phyloP scores from a whole-genome alignment of 1,140 invertebrate genomes.

The Aphidius ervi region DNA sequence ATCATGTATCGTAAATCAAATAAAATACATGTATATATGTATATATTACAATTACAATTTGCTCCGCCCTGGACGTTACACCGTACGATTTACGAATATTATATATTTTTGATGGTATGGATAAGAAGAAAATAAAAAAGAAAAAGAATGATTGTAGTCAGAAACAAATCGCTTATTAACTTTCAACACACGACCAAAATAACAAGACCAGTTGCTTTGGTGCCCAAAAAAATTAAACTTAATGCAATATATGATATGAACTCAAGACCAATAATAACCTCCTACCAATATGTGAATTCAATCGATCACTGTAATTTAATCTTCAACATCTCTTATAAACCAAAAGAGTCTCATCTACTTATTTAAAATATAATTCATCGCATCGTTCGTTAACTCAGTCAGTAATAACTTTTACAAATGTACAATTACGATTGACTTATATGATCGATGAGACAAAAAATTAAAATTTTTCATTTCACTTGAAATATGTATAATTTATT shows the following conservation, averaged over 20 bases:
- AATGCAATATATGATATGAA: too few species aligned
- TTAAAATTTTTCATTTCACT: too few species aligned
- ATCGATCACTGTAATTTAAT: conserved; percentile 17
- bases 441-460: too few species aligned
- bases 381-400: too few species aligned
- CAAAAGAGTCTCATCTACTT: background rate
- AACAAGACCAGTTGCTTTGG: conserved; percentile 3
- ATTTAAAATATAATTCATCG: background rate
- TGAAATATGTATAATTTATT: too few species aligned
- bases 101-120: background rate
- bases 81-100: conserved; percentile 14
- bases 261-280: background rate
- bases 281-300: conserved; percentile 4
- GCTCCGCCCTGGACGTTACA: conserved; percentile 10
- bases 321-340: background rate
- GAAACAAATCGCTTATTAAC: conserved; percentile 14
- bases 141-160: background rate
- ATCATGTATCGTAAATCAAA: conserved; percentile 15
- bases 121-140: too few species aligned
- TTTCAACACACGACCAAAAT: conserved; percentile 10
- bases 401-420: too few species aligned
- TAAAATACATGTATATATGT: conserved; percentile 3
- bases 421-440: too few species aligned
- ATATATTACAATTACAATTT: conserved; percentile 1
- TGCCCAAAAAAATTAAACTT: too few species aligned